Conservation (phyloP, 2,797 vertebrate species). For the Siniperca scherzeri region DNA sequence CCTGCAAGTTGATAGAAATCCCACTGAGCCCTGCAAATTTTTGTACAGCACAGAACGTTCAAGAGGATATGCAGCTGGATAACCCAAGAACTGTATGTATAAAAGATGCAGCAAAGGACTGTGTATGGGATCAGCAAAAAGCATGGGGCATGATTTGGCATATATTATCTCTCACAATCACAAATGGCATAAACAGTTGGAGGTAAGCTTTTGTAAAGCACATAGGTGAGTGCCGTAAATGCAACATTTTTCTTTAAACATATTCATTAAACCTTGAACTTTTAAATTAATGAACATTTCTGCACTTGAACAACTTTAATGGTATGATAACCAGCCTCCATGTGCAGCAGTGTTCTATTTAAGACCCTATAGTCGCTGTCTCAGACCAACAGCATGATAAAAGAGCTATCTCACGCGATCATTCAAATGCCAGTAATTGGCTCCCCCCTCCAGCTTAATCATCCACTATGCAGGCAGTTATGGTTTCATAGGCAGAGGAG, state of each 20-base stretch:
- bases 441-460: constrained; percentile 66
- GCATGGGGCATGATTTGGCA: constrained; percentile 71
- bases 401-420: constrained; percentile 50
- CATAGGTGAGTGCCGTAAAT: constrained; percentile 29
- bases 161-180: constrained; percentile 70
- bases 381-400: constrained; percentile 51
- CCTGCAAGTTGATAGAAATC: constrained; percentile 77
- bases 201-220: constrained; percentile 32
- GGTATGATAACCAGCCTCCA: constrained; percentile 18
- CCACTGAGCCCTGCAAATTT: constrained; percentile 77
- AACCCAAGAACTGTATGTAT: constrained; percentile 68
- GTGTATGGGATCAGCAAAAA: constrained; percentile 77
- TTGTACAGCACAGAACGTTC: constrained; percentile 52
- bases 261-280: constrained; percentile 22
- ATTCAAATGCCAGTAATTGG: constrained; percentile 73
- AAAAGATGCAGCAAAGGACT: constrained; percentile 70
- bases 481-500: constrained; percentile 70
- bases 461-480: constrained; percentile 67
- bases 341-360: constrained; percentile 40
- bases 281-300: constrained; percentile 46
- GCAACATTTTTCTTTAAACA: constrained; percentile 39
- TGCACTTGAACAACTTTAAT: constrained; percentile 24
- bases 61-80: constrained; percentile 72
- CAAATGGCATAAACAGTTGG: constrained; percentile 44
- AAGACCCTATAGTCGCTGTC: constrained; percentile 40